Conservation (phyloP, 2,888 invertebrate genomes). For the Volucella inflata region DNA sequence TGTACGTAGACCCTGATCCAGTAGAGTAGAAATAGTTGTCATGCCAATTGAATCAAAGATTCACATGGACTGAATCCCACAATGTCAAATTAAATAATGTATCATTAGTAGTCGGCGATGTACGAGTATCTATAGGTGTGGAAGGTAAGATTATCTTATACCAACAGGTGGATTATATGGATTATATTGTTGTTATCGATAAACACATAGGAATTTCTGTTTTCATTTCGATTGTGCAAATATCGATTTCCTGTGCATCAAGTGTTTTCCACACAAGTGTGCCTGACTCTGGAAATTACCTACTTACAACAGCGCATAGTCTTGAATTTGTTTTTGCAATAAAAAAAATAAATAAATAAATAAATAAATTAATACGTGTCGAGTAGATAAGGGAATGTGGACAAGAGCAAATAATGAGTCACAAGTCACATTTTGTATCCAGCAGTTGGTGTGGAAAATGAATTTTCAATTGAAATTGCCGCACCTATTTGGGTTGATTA, state of each 20-base stretch:
- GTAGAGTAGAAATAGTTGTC: slow-evolving; percentile 52
- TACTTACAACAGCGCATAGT: no score
- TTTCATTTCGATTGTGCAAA: slow-evolving; percentile 27
- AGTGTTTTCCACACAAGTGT: not conserved
- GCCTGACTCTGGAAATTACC: not conserved
- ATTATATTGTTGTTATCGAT: slow-evolving; percentile 45
- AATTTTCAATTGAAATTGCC: not conserved
- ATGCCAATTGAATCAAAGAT: slow-evolving; percentile 53
- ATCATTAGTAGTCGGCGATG: not conserved
- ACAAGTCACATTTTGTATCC: not conserved
- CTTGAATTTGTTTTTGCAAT: no score
- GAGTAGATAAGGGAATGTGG: not conserved
- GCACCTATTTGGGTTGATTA: not conserved
- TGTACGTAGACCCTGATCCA: slow-evolving; percentile 32
- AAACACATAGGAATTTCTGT: slow-evolving; percentile 1
- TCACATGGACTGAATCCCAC: slow-evolving; percentile 64
- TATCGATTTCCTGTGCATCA: slow-evolving; percentile 15
- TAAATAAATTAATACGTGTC: no score
- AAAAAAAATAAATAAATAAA: no score
- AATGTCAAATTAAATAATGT: slow-evolving; percentile 21
- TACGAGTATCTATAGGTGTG: slow-evolving; percentile 30
- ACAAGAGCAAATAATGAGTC: not conserved
- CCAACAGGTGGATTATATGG: slow-evolving; percentile 51
- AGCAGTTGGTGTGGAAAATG: slow-evolving; percentile 4
- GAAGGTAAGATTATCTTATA: slow-evolving; percentile 14